Base-by-base conservation (phyloP, 2,888 invertebrate genomes). In the Hermodice carunculata region DNA sequence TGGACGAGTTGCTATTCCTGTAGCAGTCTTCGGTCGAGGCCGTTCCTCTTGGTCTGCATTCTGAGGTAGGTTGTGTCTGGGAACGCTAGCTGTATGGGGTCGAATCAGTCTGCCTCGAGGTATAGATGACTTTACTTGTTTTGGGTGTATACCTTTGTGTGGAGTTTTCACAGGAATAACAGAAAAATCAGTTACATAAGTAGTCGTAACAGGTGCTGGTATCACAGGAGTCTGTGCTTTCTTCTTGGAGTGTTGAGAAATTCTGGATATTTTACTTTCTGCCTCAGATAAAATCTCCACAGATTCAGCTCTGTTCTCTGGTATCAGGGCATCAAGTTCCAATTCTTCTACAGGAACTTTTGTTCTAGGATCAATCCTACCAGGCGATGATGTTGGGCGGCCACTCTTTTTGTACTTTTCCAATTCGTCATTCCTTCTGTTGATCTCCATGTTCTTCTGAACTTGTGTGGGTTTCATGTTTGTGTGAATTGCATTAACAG, bases 331-430 rank as follows among this genome's bases (percentile, higher is more conserved):
- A n/a, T 79, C 77, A 32, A 79, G 42, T 17, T 74, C 73, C 44
- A 81, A 58, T 34, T 81, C 75, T 44, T 78, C 77, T 0, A 80
- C 67, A 3, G 81, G 76, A 6, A 82, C 71, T 67, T 79, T 79
- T 3, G 81, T 79, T 42, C 83, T 70, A 0, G 82, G 80, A 65
- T 85, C 85, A 29, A 85, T 78, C 46, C 77, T 76, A 62, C 81
- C 71, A 4, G 85, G 85, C 6, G 83, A 83, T 3, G 84, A 84
- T 8, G 73, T 73, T 0, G 85, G 84, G 34, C 84, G 70, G 40
- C 60, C 56, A 0, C 53, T 26, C 19, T 44, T 29, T n/a, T 51
- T 48, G 14, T n/a, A 28, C 24, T 3, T 3, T 5, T 28, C n/a
- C 40, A 69, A 43, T 28, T 67, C 65, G n/a, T 52, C 29, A 14